Evolutionary conservation across 2,113 vertebrate genomes (phyloP).

Genomic region (Xiphophorus hellerii): DNA sequence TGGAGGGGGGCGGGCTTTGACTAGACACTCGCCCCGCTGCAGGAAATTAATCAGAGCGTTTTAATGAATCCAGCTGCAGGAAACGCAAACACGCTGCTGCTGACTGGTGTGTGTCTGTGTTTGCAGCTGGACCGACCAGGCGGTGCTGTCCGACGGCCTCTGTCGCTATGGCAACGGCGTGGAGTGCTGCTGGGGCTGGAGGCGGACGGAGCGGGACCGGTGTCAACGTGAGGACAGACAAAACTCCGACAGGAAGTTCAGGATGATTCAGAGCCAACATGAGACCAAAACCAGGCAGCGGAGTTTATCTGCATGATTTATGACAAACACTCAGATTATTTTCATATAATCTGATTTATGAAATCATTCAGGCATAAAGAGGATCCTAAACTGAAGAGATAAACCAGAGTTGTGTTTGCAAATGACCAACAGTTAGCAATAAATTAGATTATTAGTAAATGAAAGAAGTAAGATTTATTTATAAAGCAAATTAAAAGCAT

Average conservation of each 20-base stretch:
- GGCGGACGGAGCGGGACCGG: constrained; percentile 79
- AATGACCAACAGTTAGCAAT: neutral
- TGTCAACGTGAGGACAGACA: constrained; percentile 88
- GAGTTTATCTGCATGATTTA: neutral
- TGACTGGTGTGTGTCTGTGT: neutral
- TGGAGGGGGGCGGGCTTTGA: no score
- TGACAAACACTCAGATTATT: neutral
- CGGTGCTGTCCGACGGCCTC: constrained; percentile 78
- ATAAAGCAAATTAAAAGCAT: neutral
- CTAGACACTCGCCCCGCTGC: neutral
- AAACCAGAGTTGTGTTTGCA: no score
- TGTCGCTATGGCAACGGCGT: constrained; percentile 87
- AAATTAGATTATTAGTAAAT: neutral
- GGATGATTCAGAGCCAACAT: neutral
- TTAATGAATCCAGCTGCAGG: neutral
- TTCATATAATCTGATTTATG: no score
- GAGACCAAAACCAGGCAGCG: no score
- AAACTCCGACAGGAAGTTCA: no score
- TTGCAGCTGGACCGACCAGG: constrained; percentile 79
- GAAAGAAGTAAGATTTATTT: neutral
- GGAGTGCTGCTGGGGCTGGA: constrained; percentile 97
- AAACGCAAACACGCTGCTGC: neutral
- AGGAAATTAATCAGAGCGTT: neutral
- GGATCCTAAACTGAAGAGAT: no score
- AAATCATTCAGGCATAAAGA: no score